phyloP scores from a whole-genome alignment of 2,888 invertebrate genomes.

The Pollenia angustigena region DNA sequence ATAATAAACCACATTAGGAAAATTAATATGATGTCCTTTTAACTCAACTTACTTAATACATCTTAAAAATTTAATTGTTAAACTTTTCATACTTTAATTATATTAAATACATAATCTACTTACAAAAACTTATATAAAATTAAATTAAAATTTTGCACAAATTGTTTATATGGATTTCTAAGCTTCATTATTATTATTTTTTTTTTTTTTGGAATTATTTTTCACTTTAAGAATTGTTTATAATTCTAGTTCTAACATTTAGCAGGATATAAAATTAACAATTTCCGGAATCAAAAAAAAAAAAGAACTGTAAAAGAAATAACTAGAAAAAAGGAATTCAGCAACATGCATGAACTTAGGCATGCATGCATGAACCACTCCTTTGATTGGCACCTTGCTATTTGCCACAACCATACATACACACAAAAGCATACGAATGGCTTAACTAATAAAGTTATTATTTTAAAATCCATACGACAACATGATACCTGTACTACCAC shows the following conservation, averaged over 20 bases:
- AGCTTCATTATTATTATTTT: neutral
- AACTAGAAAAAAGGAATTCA: constrained; percentile 25
- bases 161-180: no score
- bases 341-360: constrained; percentile 41
- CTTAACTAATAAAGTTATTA: constrained; percentile 68
- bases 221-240: neutral
- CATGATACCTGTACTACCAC: constrained; percentile 33
- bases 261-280: constrained; percentile 65
- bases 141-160: neutral
- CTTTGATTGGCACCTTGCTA: constrained; percentile 65
- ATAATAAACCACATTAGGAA: constrained; percentile 34
- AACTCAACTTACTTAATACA: neutral
- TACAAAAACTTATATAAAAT: neutral
- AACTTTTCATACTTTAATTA: neutral
- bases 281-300: constrained; percentile 54
- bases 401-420: neutral
- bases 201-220: constrained; percentile 3
- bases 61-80: constrained; percentile 23
- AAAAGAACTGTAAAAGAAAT: constrained; percentile 27
- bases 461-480: constrained; percentile 53
- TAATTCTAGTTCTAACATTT: constrained; percentile 27
- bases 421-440: neutral
- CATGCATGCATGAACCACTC: constrained; percentile 62
- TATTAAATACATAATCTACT: neutral
- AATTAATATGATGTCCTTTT: constrained; percentile 15